Percentiles rank a stretch among this genome's conserved stretches.
Evolutionary conservation across 2,113 vertebrate genomes (phyloP).

Genomic region (Cyprinodon tularosa): DNA sequence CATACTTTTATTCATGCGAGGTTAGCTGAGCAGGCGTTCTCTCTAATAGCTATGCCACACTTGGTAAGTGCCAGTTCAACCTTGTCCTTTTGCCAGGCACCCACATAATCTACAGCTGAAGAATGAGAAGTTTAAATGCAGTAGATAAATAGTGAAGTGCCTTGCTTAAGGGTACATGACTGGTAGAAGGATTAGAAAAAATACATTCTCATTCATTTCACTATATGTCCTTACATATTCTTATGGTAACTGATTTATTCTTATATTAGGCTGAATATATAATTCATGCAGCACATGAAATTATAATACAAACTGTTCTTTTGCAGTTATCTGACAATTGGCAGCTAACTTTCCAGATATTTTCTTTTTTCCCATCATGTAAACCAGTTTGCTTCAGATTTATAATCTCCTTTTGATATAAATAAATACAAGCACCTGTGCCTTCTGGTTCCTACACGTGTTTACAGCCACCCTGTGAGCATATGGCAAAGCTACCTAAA

Average conservation of each 20-base stretch:
- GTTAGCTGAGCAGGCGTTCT: conserved; percentile 38
- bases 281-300: conserved; percentile 66
- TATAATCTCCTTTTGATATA: conserved; percentile 63
- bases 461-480: conserved; percentile 60
- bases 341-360: conserved; percentile 44
- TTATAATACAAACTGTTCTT: conserved; percentile 52
- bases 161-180: conserved; percentile 58
- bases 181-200: conserved; percentile 30
- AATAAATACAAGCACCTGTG: conserved; percentile 75
- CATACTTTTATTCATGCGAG: conserved; percentile 29
- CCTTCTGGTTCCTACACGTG: conserved; percentile 68
- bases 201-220: conserved; percentile 53
- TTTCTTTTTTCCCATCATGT: conserved; percentile 54
- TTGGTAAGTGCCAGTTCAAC: conserved; percentile 36
- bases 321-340: conserved; percentile 46
- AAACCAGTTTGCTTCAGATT: conserved; percentile 64
- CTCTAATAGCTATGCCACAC: conserved; percentile 52
- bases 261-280: conserved; percentile 51
- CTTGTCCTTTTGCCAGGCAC: conserved; percentile 38
- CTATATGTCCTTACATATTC: conserved; percentile 53
- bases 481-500: conserved; percentile 69
- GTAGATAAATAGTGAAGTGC: conserved; percentile 61
- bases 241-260: conserved; percentile 61
- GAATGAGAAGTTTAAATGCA: conserved; percentile 51
- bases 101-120: conserved; percentile 47